phyloP scores from a whole-genome alignment of 1,140 invertebrate species.

The Apocrypta bakeri region DNA sequence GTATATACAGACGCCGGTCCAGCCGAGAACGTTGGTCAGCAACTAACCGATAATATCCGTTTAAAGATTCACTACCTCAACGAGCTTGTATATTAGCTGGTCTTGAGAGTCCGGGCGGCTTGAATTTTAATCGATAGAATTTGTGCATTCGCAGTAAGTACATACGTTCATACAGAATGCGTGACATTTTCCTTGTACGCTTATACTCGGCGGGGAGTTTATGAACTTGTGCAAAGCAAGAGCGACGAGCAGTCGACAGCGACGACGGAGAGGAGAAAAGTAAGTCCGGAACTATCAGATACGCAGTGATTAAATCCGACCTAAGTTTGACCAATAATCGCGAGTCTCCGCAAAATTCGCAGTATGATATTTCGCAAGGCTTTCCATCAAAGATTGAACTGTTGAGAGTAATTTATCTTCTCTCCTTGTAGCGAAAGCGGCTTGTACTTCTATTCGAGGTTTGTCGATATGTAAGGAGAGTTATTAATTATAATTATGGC shows the following conservation, averaged over 20 bases:
- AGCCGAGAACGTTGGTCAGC: background rate
- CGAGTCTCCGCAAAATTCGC: background rate
- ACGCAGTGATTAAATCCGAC: slow-evolving; percentile 5
- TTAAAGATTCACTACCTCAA: slow-evolving; percentile 6
- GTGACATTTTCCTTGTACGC: too few species aligned
- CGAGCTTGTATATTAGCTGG: too few species aligned
- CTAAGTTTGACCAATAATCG: slow-evolving; percentile 16
- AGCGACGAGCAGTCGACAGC: background rate
- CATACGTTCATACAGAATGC: too few species aligned
- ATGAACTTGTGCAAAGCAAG: too few species aligned
- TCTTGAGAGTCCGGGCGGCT: too few species aligned
- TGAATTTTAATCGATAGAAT: too few species aligned
- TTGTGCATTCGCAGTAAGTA: too few species aligned
- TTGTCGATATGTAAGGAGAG: background rate
- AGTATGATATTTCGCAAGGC: too few species aligned
- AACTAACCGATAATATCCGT: slow-evolving; percentile 30
- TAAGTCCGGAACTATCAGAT: slow-evolving; percentile 2
- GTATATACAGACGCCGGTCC: too few species aligned
- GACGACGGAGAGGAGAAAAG: background rate
- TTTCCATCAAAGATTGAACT: slow-evolving; percentile 27
- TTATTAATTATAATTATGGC: slow-evolving; percentile 34
- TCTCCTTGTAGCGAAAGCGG: background rate
- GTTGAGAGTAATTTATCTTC: slow-evolving; percentile 21
- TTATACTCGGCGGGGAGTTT: too few species aligned
- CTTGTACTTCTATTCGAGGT: background rate